Conservation (phyloP, 2,888 invertebrate genomes). For the Andrena bucephala region DNA sequence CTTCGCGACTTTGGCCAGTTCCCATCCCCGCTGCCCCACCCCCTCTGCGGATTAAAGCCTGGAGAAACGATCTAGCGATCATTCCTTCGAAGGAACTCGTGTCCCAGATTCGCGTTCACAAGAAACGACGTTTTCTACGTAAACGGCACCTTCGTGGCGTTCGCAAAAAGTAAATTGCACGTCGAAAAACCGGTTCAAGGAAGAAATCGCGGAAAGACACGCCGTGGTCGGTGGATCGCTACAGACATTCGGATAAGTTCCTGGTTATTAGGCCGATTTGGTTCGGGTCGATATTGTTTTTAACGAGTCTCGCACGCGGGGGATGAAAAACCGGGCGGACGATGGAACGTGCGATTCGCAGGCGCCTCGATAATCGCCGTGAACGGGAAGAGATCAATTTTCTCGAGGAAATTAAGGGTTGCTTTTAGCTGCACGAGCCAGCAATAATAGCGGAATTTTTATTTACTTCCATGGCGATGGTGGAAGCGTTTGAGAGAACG, state of each 20-base stretch:
- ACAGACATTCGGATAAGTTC: constrained; percentile 11
- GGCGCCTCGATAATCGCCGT: constrained; percentile 24
- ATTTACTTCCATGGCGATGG: constrained; percentile 5
- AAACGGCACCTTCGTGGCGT: constrained; percentile 15
- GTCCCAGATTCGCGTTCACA: constrained; percentile 28
- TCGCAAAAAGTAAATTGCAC: constrained; percentile 28
- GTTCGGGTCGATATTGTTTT: constrained; percentile 35
- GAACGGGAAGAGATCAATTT: constrained; percentile 48
- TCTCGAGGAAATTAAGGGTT: constrained; percentile 47
- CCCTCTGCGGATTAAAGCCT: constrained; percentile 27
- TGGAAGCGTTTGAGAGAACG: neutral
- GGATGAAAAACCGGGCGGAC: constrained; percentile 11
- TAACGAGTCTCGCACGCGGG: constrained; percentile 24
- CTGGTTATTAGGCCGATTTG: constrained; percentile 30
- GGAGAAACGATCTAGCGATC: constrained; percentile 31
- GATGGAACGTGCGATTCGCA: constrained; percentile 33
- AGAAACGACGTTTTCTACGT: constrained; percentile 10
- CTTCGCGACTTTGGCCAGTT: constrained; percentile 57
- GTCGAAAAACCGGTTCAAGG: constrained; percentile 34
- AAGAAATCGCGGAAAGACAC: constrained; percentile 9
- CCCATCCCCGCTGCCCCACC: constrained; percentile 9
- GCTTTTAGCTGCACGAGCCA: constrained; percentile 18
- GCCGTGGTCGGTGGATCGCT: neutral
- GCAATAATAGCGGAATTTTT: constrained; percentile 14
- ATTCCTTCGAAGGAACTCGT: constrained; percentile 16